These are phyloP conservation scores for Pan paniscus DNA, from an alignment of 2,113 vertebrate genomes.

Conservation along the genomic window DNA sequence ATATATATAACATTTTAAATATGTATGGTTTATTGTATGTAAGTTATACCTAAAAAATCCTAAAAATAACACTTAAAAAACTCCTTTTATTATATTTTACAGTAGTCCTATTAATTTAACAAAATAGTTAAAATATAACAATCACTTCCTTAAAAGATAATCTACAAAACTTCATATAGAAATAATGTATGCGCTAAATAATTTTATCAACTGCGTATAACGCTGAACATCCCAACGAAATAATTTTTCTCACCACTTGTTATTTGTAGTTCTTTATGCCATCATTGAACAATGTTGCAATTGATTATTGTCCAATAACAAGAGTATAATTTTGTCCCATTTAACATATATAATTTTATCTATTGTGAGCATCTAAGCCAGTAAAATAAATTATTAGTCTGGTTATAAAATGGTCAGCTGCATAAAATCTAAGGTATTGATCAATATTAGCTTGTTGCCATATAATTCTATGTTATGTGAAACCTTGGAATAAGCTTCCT, in stretches of 20 bases:
- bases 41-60: background rate
- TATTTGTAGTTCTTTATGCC: background rate
- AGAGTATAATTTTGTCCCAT: background rate
- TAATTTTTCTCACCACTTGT: background rate
- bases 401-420: background rate
- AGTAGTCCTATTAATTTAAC: background rate
- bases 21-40: background rate
- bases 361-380: background rate
- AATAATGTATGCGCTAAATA: background rate
- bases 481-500: background rate
- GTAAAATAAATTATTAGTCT: background rate
- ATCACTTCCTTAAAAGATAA: background rate
- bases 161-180: background rate
- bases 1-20: background rate
- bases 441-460: background rate
- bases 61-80: too few species aligned
- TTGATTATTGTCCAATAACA: background rate
- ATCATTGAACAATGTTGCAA: background rate
- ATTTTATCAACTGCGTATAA: background rate
- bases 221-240: background rate
- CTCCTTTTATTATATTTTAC: background rate
- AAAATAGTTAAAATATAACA: background rate
- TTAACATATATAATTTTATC: background rate
- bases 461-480: background rate
- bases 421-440: conserved; percentile 15